Evolutionary conservation across 23 tunicate species (phyloP), one percentile per base, ranked within the genome.

Genomic region (Trididemnum miniatum): DNA sequence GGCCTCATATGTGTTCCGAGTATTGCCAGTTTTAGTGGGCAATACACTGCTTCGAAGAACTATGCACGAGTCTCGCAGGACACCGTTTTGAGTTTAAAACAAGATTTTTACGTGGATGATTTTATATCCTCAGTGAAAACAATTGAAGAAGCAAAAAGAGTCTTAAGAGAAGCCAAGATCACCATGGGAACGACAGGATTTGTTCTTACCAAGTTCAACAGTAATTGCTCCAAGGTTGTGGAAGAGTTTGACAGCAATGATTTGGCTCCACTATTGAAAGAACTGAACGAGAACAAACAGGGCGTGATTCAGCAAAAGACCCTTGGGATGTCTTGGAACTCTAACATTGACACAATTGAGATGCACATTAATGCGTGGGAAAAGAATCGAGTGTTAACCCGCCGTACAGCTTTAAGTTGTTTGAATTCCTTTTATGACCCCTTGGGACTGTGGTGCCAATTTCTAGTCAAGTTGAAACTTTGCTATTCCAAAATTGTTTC

Each of bases 1-100:
- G 75, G 75, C 35, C 75, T 69, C 4, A 24, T 69, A 4, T 69
- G 75, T 31, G 75, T 69, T 2, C 75, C 75, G 12, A 69, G 75
- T 37, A 69, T 69, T 24, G 75, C 75, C 7, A 37, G 75, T 3
- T 69, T 69, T 33, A 27, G 35, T 31, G 4, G 29, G 20, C 29
- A 32, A 34, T 69, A 69, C 37, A 69, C 75, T 69, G 75, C 37
- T 12, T n/a, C 4, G 31, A 69, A 69, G 38, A 69, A 69, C 38
- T 69, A 28, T 69, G 75, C 75, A 31, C 29, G 31, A 27, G 39
- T 69, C 4, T 5, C 75, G 3, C 37, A 5, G 7, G 37, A 69
- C 15, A 28, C 35, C 26, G 12, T 69, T 7, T 5, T 4, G 12
- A 69, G 37, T 4, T 5, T 30, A 27, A n/a, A 69, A 32, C 29